Base-by-base conservation (phyloP, 2,888 invertebrate species). In the Machimus rusticus region DNA sequence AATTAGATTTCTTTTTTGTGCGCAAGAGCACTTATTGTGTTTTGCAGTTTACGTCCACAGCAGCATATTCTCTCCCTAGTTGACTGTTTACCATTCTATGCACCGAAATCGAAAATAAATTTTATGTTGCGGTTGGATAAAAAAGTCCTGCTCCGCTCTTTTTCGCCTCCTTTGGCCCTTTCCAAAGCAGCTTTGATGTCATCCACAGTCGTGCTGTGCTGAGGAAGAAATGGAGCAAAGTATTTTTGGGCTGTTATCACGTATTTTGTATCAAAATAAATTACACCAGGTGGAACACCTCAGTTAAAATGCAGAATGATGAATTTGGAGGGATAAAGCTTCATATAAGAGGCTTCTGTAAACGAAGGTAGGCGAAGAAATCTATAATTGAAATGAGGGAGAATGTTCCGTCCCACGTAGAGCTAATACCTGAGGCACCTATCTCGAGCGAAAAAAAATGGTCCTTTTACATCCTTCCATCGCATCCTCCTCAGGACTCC, bases 261-360 rank as follows among this genome's bases (percentile, higher is more conserved):
- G 79, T 79, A 79, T 46, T 79, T 79, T 79, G 79, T 79, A 79
- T 51, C 79, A 79, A 79, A 79, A 79, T 79, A 79, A 79, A 79
- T 79, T 79, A 79, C 79, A 79, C 1, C 16, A 79, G 79, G 79
- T 79, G 51, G 79, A 39, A 51, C 23, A 43, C 79, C 31, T 51
- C 79, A 79, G 79, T 79, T 79, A 79, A 79, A 51, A 79, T 39
- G 43, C 31, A 51, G 79, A 79, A 79, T 51, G 51, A 79, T 51
- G 51, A 51, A 79, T 79, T 39, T 16, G 46, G 55, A 14, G 51
- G 31, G 79, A 51, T 79, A 79, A 79, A 51, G 46, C 79, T 79
- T 79, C 46, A 6, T 46, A 46, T 23, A 79, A 55, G 79, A 51
- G 16, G 51, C 78, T 78, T 39, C 37, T 43, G 23, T 78, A 43